Conservation (phyloP, 2,888 invertebrate species). For the Carcina quercana region DNA sequence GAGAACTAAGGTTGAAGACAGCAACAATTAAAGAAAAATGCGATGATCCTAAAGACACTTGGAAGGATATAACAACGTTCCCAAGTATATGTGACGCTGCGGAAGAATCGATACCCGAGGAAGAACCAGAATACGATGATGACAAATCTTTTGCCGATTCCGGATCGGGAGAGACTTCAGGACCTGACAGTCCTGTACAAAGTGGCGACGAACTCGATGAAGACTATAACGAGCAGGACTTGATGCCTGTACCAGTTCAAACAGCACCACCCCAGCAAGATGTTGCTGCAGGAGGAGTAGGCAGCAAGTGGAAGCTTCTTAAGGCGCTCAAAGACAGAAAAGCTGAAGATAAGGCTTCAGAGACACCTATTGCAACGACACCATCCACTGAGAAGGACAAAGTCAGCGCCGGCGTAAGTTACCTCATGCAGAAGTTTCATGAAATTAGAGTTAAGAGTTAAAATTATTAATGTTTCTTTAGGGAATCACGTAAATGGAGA, state of each 20-base stretch:
- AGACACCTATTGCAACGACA: constrained; percentile 77
- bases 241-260: constrained; percentile 63
- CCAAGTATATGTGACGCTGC: constrained; percentile 61
- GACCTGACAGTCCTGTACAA: constrained; percentile 88
- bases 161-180: constrained; percentile 88
- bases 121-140: constrained; percentile 44
- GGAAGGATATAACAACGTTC: constrained; percentile 66
- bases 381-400: constrained; percentile 77
- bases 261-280: constrained; percentile 57
- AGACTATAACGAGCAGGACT: constrained; percentile 76
- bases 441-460: constrained; percentile 79
- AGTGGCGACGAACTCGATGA: constrained; percentile 84
- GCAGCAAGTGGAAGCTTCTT: constrained; percentile 93
- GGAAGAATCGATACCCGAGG: constrained; percentile 39
- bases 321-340: constrained; percentile 93
- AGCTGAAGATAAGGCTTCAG: constrained; percentile 88
- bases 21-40: constrained; percentile 56
- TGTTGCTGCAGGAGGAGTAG: constrained; percentile 64
- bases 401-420: constrained; percentile 81
- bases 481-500: constrained; percentile 19
- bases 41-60: constrained; percentile 53
- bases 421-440: constrained; percentile 77
- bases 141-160: constrained; percentile 75
- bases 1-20: constrained; percentile 84
- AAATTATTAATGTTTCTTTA: constrained; percentile 16